A percentile compares a stretch with the other conserved stretches of the same genome.
These are phyloP conservation scores for Tringa solitaria DNA, from an alignment of 2,113 vertebrate species.

Conservation along the genomic window DNA sequence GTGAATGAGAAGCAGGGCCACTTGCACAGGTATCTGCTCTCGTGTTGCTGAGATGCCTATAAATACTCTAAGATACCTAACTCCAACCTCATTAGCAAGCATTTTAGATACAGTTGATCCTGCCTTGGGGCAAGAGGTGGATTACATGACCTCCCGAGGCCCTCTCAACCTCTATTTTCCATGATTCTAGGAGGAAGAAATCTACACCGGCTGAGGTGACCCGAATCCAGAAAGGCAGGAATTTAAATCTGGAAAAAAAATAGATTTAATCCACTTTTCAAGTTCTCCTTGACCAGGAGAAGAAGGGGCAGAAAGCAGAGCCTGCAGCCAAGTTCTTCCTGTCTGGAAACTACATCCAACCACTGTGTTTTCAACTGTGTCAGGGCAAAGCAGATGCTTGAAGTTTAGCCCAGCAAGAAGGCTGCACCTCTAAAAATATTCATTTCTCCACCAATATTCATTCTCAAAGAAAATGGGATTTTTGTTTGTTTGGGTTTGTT, in stretches of 20 bases:
- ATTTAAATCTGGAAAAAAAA: conserved; percentile 42
- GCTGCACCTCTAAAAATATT: background rate
- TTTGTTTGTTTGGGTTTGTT: background rate
- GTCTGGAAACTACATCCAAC: rapidly evolving
- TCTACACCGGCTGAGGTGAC: conserved; percentile 31
- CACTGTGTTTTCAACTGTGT: background rate
- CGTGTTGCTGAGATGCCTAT: background rate
- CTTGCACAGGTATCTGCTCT: background rate
- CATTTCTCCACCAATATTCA: background rate
- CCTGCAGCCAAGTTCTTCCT: background rate
- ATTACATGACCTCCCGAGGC: conserved; percentile 52
- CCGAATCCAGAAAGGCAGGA: background rate
- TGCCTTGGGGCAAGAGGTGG: conserved; percentile 47
- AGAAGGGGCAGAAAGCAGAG: background rate
- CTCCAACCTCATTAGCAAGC: conserved; percentile 55
- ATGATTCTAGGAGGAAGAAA: conserved; percentile 56
- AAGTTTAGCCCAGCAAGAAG: background rate
- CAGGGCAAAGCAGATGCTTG: background rate
- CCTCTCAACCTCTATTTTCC: conserved; percentile 60
- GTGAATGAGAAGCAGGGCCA: background rate
- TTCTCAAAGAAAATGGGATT: background rate
- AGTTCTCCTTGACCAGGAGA: background rate
- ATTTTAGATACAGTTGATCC: conserved; percentile 65
- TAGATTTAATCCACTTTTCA: conserved; percentile 22
- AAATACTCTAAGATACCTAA: conserved; percentile 56